Evolutionary conservation across 2,113 vertebrate species (phyloP).

Genomic region (Oriolus oriolus): DNA sequence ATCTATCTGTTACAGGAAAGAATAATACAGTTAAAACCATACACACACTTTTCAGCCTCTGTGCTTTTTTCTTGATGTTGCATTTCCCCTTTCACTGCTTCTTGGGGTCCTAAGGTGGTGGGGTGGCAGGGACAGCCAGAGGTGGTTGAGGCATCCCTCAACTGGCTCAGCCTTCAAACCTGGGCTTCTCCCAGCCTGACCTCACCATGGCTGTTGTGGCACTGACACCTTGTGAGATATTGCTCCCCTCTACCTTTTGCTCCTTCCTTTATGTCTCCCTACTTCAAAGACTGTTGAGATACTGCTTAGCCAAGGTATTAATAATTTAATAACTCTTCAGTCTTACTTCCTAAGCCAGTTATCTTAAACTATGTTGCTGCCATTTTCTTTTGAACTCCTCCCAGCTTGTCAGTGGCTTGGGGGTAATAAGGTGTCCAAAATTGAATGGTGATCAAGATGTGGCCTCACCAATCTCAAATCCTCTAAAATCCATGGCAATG

Average conservation of each 20-base stretch:
- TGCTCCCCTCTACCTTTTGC: neutral
- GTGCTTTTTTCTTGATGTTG: neutral
- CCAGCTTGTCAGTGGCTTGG: neutral
- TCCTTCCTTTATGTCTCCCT: neutral
- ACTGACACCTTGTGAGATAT: neutral
- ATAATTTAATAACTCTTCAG: neutral
- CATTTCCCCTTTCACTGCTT: neutral
- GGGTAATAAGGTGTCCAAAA: neutral
- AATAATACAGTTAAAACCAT: neutral
- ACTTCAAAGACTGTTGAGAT: neutral
- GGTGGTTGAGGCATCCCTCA: neutral
- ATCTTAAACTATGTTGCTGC: neutral
- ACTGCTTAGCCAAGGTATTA: neutral
- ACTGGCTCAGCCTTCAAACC: neutral
- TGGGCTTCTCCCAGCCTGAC: neutral
- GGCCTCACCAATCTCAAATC: neutral
- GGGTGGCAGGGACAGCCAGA: neutral
- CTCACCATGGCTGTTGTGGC: neutral
- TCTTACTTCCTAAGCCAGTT: neutral
- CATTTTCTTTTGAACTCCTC: neutral
- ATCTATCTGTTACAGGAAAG: neutral
- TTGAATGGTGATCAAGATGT: neutral
- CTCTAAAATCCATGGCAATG: neutral
- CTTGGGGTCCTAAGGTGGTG: neutral
- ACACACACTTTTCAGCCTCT: neutral